Evolutionary conservation across 2,888 invertebrate genomes (phyloP).

Genomic region (Eulithis testata): DNA sequence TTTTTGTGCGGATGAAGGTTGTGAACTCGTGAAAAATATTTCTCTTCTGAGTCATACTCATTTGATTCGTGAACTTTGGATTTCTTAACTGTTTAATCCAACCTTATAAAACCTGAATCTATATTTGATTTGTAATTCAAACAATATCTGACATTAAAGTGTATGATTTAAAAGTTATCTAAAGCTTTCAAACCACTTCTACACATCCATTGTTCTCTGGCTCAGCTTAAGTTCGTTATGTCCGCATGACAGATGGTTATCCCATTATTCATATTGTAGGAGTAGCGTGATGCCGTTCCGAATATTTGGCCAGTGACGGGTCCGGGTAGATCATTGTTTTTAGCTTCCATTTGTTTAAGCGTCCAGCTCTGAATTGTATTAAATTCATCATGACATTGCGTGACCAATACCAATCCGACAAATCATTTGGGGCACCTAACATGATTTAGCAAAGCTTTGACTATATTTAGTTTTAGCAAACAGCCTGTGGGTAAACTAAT

Average conservation of each 20-base stretch:
- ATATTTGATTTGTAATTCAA: too few relatives aligned
- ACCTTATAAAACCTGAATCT: neutral
- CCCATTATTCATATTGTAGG: conserved; percentile 58
- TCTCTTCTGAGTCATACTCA: neutral
- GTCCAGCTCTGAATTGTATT: conserved; percentile 3
- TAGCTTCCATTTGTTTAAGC: conserved; percentile 19
- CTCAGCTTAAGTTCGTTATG: conserved; percentile 67
- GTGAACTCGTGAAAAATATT: conserved; percentile 3
- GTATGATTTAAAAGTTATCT: conserved; percentile 5
- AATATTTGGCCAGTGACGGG: conserved; percentile 28
- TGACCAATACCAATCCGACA: conserved; percentile 1
- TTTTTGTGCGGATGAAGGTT: conserved; percentile 10
- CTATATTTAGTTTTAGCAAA: conserved; percentile 7
- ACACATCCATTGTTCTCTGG: conserved; percentile 53
- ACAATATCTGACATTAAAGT: neutral
- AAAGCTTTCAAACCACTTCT: conserved; percentile 20
- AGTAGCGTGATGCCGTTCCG: conserved; percentile 36
- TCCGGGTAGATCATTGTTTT: conserved; percentile 26
- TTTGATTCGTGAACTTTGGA: neutral
- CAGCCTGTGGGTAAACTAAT: conserved; percentile 28
- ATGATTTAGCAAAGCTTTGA: neutral
- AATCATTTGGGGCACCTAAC: neutral
- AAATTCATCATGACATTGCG: conserved; percentile 9
- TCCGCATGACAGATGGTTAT: conserved; percentile 70
- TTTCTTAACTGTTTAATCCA: neutral